Evolutionary conservation across 2,113 vertebrate genomes (phyloP), one percentile per base, ranked within the genome.

Genomic region (Saimiri boliviensis): DNA sequence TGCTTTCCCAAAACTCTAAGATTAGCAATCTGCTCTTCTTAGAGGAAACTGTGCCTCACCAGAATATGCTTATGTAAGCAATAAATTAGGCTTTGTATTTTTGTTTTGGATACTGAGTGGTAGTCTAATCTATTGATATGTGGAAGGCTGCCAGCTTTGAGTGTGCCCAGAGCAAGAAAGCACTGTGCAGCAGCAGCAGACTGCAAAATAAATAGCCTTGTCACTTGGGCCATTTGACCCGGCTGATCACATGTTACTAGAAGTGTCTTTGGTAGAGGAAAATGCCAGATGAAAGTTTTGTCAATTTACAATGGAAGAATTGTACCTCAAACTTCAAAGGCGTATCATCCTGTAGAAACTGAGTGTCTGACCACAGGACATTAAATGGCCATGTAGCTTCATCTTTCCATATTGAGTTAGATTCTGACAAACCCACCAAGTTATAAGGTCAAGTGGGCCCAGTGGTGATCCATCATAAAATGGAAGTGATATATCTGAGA

Each of bases 381-480:
- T 60, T 68, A 63, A 70, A 88, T 73, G 40, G 91, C 19, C 6
- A 23, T 60, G 19, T 40, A 52, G 52, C 42, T 71, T 63, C 42
- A 63, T 37, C 21, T 91, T 83, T 47, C 70, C n/a, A 47, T 91
- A 86, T 83, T 70, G 49, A 42, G 10, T 25, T 79, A 60, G 40
- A 30, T 71, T 87, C 68, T 73, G 0, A 88, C 27, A 83, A 91
- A 79, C 42, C 11, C 32, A 63, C n/a, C 23, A 54, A 63, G 19
- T 93, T 77, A 47, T 84, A 90, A 86, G 23, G 27, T 79, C 70
- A 84, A 70, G 49, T 93, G 25, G 58, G 10, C 56, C 32, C 74
- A 93, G 58, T n/a, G 79, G 12, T 76, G 76, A 96, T 32, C 42
- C 49, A 76, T 95, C 52, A 85, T 58, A 60, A 86, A 86, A 40